These are phyloP conservation scores for Imbricaverruca yamaguchii DNA, from an alignment of 2,888 invertebrate genomes.

Conservation along the genomic window DNA sequence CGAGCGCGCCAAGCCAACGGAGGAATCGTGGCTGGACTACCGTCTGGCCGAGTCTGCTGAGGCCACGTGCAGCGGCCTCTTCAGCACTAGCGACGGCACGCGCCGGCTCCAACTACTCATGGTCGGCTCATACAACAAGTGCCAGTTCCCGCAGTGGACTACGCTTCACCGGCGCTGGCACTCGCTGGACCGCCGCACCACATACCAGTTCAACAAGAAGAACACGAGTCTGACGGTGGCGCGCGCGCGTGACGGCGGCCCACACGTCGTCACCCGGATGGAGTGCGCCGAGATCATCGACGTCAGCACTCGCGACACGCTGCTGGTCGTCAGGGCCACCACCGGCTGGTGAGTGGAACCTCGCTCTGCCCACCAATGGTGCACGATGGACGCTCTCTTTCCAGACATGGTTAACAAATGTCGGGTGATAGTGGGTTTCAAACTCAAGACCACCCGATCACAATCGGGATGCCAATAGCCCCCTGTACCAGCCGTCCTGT, in stretches of 20 bases:
- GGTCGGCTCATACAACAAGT: slow-evolving; percentile 64
- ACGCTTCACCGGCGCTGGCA: slow-evolving; percentile 72
- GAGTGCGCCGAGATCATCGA: slow-evolving; percentile 57
- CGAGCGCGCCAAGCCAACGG: slow-evolving; percentile 49
- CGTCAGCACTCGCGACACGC: slow-evolving; percentile 50
- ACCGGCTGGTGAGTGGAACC: slow-evolving; percentile 57
- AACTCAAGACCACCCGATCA: too few species aligned
- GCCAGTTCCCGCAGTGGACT: slow-evolving; percentile 71
- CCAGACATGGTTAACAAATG: too few species aligned
- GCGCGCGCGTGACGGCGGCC: slow-evolving; percentile 35
- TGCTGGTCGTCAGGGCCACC: slow-evolving; percentile 58
- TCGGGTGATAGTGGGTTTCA: too few species aligned
- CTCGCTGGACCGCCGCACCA: slow-evolving; percentile 62
- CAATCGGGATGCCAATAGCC: too few species aligned
- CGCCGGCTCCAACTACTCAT: slow-evolving; percentile 72
- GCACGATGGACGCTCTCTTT: too few species aligned
- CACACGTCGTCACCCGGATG: slow-evolving; percentile 50
- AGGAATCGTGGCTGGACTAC: slow-evolving; percentile 46
- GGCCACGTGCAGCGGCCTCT: slow-evolving; percentile 85
- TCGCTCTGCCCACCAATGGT: too few species aligned
- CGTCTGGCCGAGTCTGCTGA: slow-evolving; percentile 85
- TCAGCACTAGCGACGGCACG: slow-evolving; percentile 79
- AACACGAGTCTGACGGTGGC: background rate
- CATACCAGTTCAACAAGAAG: slow-evolving; percentile 53
- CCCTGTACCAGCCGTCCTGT: too few species aligned